Percentiles rank a stretch among this genome's conserved stretches.
phyloP scores from a whole-genome alignment of 2,888 invertebrate genomes.

The Nemoura dubitans region DNA sequence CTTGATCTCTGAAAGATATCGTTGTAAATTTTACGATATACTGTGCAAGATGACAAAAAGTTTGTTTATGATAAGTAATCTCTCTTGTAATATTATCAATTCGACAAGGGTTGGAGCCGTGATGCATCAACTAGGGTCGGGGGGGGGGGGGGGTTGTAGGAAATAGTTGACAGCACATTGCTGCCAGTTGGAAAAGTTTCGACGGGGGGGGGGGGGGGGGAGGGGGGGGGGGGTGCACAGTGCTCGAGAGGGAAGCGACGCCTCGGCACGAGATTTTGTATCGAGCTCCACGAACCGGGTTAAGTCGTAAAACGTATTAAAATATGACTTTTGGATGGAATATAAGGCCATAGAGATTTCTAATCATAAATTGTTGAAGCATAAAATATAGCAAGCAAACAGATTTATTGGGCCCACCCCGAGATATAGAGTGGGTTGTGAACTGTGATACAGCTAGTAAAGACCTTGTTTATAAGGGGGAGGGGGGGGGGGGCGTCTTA shows the following conservation, averaged over 20 bases:
- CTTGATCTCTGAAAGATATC: background rate
- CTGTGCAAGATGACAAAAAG: background rate
- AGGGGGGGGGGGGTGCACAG: background rate
- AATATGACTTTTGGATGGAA: constrained; percentile 19
- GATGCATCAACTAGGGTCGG: background rate
- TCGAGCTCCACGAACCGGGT: constrained; percentile 7
- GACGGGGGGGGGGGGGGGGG: background rate
- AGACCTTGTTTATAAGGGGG: background rate
- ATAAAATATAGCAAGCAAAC: background rate
- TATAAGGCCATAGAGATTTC: background rate
- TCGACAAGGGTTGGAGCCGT: background rate
- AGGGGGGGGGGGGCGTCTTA: background rate
- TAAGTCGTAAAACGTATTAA: constrained; percentile 34
- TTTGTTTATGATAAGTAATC: constrained; percentile 3
- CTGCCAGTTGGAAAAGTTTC: background rate
- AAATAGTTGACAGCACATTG: background rate
- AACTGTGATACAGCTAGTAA: background rate
- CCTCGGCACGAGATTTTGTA: background rate
- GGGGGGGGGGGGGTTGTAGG: too few species aligned
- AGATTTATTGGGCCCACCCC: background rate
- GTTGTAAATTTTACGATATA: background rate
- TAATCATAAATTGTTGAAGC: constrained; percentile 12
- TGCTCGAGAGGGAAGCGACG: background rate
- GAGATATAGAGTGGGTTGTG: background rate
- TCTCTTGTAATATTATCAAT: background rate